A percentile compares a stretch with the other conserved stretches of the same genome.
These are phyloP conservation scores for Lepeophtheirus salmonis DNA, from an alignment of 1,140 invertebrate species.

Conservation along the genomic window DNA sequence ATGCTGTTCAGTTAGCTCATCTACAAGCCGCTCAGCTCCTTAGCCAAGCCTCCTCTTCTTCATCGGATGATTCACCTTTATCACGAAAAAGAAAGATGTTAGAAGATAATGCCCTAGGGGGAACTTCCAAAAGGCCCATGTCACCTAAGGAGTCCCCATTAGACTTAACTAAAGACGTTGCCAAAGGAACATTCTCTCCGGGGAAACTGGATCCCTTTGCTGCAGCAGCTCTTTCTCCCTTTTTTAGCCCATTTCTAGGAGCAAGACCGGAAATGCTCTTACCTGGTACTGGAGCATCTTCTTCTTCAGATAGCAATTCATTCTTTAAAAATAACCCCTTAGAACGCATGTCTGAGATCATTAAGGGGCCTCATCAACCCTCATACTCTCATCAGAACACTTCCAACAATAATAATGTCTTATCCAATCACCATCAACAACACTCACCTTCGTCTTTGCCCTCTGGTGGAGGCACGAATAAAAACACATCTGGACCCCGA, in stretches of 20 bases:
- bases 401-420: too few relatives aligned
- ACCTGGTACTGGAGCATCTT: constrained; percentile 32
- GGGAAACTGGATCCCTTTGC: background rate
- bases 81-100: background rate
- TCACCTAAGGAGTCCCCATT: constrained; percentile 2
- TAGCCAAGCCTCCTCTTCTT: background rate
- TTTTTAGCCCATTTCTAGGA: constrained; percentile 14
- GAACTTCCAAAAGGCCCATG: background rate
- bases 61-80: background rate
- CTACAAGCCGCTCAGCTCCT: constrained; percentile 16
- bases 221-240: background rate
- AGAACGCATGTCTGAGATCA: constrained; percentile 77
- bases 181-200: background rate
- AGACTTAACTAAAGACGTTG: background rate
- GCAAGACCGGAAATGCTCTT: constrained; percentile 19
- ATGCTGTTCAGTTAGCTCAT: constrained; percentile 16
- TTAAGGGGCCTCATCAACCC: constrained; percentile 61
- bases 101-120: background rate
- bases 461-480: constrained; percentile 40
- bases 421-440: constrained; percentile 27
- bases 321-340: constrained; percentile 37
- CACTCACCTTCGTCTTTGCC: constrained; percentile 22
- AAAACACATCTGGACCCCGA: constrained; percentile 23
- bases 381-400: too few relatives aligned
- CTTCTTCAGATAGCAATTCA: constrained; percentile 53